phyloP scores from a whole-genome alignment of 2,888 invertebrate genomes.

The Aphrophora alni region DNA sequence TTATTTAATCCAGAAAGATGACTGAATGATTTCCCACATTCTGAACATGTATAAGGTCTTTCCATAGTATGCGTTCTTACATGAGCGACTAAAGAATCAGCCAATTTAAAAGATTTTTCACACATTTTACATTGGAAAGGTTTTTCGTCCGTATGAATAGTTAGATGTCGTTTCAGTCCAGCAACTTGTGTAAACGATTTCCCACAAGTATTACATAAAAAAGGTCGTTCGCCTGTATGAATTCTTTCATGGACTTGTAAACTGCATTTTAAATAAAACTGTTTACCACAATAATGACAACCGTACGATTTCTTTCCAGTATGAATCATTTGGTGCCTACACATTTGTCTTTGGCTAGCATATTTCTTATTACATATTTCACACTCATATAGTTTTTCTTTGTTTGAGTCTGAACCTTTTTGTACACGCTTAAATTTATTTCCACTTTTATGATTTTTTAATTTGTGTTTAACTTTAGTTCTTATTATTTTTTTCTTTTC shows the following conservation, averaged over 20 bases:
- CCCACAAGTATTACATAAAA: conserved; percentile 12
- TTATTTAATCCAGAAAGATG: conserved; percentile 11
- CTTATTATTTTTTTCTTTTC: background rate
- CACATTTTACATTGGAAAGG: conserved; percentile 3
- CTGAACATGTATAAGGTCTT: background rate
- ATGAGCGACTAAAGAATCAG: conserved; percentile 3
- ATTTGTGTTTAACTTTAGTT: background rate
- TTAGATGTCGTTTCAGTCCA: conserved; percentile 8
- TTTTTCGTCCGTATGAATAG: conserved; percentile 17
- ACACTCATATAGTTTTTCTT: conserved; percentile 10
- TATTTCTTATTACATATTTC: conserved; percentile 14
- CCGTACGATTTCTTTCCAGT: conserved; percentile 3
- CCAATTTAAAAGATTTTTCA: conserved; percentile 8
- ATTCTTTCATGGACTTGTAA: conserved; percentile 21
- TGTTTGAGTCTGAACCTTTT: background rate
- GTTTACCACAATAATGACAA: background rate
- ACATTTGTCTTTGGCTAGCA: background rate
- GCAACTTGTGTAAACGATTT: conserved; percentile 11
- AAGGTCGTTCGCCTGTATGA: conserved; percentile 6
- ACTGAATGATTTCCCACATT: conserved; percentile 4
- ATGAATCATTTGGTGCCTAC: conserved; percentile 9
- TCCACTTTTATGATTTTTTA: background rate
- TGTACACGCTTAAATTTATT: background rate
- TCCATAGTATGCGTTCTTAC: conserved; percentile 6
- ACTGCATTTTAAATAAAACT: conserved; percentile 14